These are phyloP conservation scores for Lethenteron reissneri DNA, from an alignment of 2,113 vertebrate genomes.

Conservation along the genomic window DNA sequence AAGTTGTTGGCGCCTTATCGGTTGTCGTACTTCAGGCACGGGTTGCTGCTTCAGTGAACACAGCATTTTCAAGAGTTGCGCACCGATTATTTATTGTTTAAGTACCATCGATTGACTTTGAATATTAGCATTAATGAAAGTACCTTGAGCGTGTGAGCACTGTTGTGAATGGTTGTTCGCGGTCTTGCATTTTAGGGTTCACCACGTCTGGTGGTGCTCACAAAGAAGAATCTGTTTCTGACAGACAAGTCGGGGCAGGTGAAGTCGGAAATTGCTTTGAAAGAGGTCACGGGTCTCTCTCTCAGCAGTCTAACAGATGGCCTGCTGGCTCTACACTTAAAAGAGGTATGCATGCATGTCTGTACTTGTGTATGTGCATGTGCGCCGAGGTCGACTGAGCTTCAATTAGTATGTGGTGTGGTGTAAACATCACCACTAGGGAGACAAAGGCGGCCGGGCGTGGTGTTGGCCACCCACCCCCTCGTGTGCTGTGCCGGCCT, in stretches of 20 bases:
- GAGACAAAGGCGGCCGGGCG: neutral
- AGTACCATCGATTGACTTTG: neutral
- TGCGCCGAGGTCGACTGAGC: neutral
- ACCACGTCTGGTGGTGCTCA: slow-evolving; percentile 67
- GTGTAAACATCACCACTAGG: neutral
- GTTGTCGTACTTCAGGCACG: neutral
- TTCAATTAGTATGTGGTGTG: neutral
- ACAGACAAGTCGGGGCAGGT: slow-evolving; percentile 87
- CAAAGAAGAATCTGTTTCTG: slow-evolving; percentile 66
- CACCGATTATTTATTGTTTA: neutral
- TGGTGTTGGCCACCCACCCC: neutral
- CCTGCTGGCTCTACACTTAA: slow-evolving; percentile 79
- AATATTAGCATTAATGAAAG: neutral
- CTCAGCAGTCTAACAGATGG: slow-evolving; percentile 81
- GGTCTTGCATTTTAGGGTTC: slow-evolving; percentile 25
- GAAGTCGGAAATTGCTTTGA: slow-evolving; percentile 64
- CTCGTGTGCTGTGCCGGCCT: neutral
- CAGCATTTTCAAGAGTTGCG: neutral
- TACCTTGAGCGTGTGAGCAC: neutral
- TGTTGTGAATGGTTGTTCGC: neutral
- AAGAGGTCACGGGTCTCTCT: slow-evolving; percentile 63
- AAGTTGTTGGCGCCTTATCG: neutral
- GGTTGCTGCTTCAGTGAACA: slow-evolving; percentile 16
- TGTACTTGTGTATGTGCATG: neutral
- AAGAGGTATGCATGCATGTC: slow-evolving; percentile 35